These are phyloP conservation scores for Chymomyza procnemis DNA, from an alignment of 2,888 invertebrate species.

Conservation along the genomic window DNA sequence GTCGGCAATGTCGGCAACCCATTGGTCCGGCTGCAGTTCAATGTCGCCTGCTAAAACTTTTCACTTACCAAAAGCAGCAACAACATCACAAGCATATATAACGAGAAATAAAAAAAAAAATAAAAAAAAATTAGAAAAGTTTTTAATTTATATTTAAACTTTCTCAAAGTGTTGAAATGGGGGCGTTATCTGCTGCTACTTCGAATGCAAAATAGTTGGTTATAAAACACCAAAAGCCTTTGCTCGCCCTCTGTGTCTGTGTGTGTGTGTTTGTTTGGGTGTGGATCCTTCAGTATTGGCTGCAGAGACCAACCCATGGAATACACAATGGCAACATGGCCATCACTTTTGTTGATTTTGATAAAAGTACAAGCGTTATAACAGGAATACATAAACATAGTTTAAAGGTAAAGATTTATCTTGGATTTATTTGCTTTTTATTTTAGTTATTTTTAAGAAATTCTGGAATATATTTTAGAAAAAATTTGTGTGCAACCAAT, in stretches of 20 bases:
- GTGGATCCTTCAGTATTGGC: conserved; percentile 24
- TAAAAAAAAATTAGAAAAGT: conserved; percentile 74
- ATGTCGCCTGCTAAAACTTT: conserved; percentile 68
- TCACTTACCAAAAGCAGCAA: conserved; percentile 62
- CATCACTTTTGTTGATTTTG: conserved; percentile 2
- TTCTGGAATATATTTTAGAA: no score
- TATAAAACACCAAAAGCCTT: conserved; percentile 43
- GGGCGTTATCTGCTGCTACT: conserved; percentile 55
- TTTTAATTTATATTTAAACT: conserved; percentile 78
- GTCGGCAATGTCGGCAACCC: neutral
- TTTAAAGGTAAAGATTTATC: no score
- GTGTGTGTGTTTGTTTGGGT: conserved; percentile 9
- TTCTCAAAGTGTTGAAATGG: conserved; percentile 74
- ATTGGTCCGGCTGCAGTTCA: conserved; percentile 35
- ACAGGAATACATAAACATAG: no score
- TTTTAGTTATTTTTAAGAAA: no score
- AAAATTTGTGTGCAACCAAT: no score
- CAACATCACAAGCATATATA: conserved; percentile 6
- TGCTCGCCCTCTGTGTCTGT: neutral
- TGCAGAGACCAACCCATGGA: neutral
- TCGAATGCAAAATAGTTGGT: conserved; percentile 63
- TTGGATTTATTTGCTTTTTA: no score
- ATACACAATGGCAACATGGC: neutral
- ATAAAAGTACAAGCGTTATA: neutral
- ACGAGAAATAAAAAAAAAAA: conserved; percentile 52